phyloP scores from a whole-genome alignment of 2,797 vertebrate species.

The Taeniopygia guttata region DNA sequence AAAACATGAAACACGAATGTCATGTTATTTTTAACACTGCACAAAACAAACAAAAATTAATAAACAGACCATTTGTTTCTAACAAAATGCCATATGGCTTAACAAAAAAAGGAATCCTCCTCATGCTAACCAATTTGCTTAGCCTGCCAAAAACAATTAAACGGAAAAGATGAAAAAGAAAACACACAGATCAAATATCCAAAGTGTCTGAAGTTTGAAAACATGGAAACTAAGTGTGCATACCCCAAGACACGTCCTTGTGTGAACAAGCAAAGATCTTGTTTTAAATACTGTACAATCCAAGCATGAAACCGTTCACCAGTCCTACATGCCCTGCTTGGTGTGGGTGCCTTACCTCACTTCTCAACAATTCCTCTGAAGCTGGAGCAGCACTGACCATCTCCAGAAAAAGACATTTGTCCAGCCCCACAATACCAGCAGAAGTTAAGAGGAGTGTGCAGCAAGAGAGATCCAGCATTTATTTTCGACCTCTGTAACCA shows the following conservation, averaged over 20 bases:
- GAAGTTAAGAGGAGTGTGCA: neutral
- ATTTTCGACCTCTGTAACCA: neutral
- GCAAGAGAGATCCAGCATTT: neutral
- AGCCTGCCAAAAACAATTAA: neutral
- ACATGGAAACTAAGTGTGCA: neutral
- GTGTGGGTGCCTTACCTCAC: conserved; percentile 30
- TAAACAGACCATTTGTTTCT: neutral
- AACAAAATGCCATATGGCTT: neutral
- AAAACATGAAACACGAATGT: neutral
- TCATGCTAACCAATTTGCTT: neutral
- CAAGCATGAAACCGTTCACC: conserved; percentile 1
- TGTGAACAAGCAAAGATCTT: neutral
- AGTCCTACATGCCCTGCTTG: neutral
- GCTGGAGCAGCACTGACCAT: neutral
- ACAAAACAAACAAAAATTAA: neutral
- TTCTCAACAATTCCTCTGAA: conserved; percentile 31
- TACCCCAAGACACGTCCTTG: neutral
- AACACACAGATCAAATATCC: neutral
- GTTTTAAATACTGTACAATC: conserved; percentile 12
- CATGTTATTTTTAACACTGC: neutral
- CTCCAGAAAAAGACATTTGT: neutral
- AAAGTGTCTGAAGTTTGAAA: neutral
- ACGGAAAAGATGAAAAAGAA: neutral
- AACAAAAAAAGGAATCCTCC: neutral
- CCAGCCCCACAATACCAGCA: neutral